Evolutionary conservation across 2,888 invertebrate species (phyloP), one percentile per base, ranked within the genome.

Genomic region (Automeris io): DNA sequence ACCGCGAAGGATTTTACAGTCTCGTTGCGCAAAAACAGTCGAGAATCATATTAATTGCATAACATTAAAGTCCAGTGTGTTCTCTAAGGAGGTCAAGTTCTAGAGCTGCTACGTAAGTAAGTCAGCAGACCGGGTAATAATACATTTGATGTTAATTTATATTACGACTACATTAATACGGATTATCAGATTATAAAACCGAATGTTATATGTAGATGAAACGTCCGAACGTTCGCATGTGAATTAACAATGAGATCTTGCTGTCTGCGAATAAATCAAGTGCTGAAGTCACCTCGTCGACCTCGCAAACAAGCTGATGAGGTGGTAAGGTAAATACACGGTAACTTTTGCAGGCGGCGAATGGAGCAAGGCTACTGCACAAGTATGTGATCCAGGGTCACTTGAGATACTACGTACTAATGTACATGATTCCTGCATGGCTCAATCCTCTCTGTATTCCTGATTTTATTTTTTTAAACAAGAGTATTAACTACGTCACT

Each of bases 71-170:
- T 54, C 50, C 54, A 65, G 74, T 72, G 61, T 64, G 68, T 72
- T 74, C 59, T 52, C 45, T 62, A 78, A 78, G 66, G 73, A 65
- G 78, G 79, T 76, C 78, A 80, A 79, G 79, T 79, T 79, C 75
- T 70, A 65, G 61, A 61, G 58, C 60, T 53, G 50, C 64, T 57
- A 63, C 56, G 58, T 56, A 53, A 59, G 58, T 57, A 60, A 61
- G 41, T 51, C 40, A 52, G 12, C 6, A 9, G 31, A 32, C 11
- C 54, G 54, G 56, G 53, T 46, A 52, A 49, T 59, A 45, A 49
- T 59, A 45, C 18, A 18, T 32, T 31, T 16, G 31, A 22, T 55
- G 52, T 57, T 54, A 57, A 61, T 52, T 61, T 48, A 57, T 61
- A 52, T 52, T 57, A 59, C 55, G 54, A 45, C 57, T n/a, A n/a